Conservation (phyloP, 2,888 invertebrate genomes). For the Sturmia bella region DNA sequence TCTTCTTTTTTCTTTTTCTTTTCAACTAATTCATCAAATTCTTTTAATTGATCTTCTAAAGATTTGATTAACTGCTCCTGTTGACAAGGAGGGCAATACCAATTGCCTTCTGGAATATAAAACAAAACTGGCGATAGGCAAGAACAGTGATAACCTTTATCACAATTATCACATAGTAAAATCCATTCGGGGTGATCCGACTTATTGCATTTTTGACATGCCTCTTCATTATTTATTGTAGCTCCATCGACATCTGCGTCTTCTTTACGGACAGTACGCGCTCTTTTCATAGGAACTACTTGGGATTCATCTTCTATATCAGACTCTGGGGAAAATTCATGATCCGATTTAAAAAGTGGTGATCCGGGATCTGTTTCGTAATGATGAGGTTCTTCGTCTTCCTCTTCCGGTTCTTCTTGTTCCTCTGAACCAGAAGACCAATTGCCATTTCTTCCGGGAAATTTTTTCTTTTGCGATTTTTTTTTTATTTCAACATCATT, state of each 20-base stretch:
- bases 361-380: slow-evolving; percentile 83
- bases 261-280: slow-evolving; percentile 90
- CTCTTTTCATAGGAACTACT: slow-evolving; percentile 88
- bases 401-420: slow-evolving; percentile 82
- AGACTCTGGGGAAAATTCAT: slow-evolving; percentile 96
- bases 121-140: slow-evolving; percentile 96
- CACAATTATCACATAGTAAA: slow-evolving; percentile 96
- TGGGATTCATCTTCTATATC: slow-evolving; percentile 87
- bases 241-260: slow-evolving; percentile 82
- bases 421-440: slow-evolving; percentile 82
- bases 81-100: slow-evolving; percentile 99
- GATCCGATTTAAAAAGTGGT: slow-evolving; percentile 89
- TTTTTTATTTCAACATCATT: slow-evolving; percentile 78
- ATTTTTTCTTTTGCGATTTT: slow-evolving; percentile 81
- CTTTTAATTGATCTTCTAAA: slow-evolving; percentile 88
- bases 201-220: slow-evolving; percentile 94
- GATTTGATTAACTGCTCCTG: slow-evolving; percentile 90
- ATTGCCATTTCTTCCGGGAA: slow-evolving; percentile 78
- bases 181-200: slow-evolving; percentile 98
- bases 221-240: slow-evolving; percentile 78
- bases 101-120: slow-evolving; percentile 97
- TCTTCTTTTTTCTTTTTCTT: slow-evolving; percentile 78
- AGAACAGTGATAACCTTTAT: slow-evolving; percentile 98
- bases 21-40: slow-evolving; percentile 88
- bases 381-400: slow-evolving; percentile 82